Evolutionary conservation across 2,888 invertebrate species (phyloP).

Genomic region (Tromatobia lineatoria): DNA sequence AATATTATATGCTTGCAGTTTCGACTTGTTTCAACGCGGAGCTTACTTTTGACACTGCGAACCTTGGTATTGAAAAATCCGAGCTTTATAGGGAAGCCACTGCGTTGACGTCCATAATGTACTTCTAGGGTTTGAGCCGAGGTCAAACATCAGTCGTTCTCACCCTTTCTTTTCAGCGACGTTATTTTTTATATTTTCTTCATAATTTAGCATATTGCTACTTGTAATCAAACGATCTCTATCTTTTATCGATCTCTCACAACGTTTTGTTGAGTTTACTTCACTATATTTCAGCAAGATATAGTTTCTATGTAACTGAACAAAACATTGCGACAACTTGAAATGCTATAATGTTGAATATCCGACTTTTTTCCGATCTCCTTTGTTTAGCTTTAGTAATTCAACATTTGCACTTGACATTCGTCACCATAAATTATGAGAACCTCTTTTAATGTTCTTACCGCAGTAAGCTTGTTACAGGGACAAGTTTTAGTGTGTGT

Average conservation of each 20-base stretch:
- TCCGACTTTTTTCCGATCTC: not conserved
- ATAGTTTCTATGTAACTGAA: no score
- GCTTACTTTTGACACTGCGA: slow-evolving; percentile 73
- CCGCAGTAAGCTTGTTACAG: slow-evolving; percentile 58
- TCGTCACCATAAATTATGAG: slow-evolving; percentile 41
- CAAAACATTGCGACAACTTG: no score
- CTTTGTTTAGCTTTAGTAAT: not conserved
- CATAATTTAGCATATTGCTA: not conserved
- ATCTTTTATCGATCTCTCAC: no score
- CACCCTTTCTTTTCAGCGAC: slow-evolving; percentile 36
- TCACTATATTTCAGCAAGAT: not conserved
- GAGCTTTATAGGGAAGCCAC: slow-evolving; percentile 82
- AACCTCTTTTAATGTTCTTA: slow-evolving; percentile 62
- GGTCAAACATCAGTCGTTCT: slow-evolving; percentile 67
- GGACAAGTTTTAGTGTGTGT: slow-evolving; percentile 24
- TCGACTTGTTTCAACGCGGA: slow-evolving; percentile 32
- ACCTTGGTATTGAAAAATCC: slow-evolving; percentile 81
- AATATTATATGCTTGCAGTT: not conserved
- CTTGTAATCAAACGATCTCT: no score
- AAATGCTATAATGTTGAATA: not conserved
- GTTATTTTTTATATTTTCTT: not conserved
- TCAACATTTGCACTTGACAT: slow-evolving; percentile 52
- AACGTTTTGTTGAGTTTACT: not conserved
- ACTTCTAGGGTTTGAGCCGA: slow-evolving; percentile 81
- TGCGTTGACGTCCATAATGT: slow-evolving; percentile 74